These are phyloP conservation scores for Deilephila porcellus DNA, from an alignment of 2,888 invertebrate species.

Conservation along the genomic window DNA sequence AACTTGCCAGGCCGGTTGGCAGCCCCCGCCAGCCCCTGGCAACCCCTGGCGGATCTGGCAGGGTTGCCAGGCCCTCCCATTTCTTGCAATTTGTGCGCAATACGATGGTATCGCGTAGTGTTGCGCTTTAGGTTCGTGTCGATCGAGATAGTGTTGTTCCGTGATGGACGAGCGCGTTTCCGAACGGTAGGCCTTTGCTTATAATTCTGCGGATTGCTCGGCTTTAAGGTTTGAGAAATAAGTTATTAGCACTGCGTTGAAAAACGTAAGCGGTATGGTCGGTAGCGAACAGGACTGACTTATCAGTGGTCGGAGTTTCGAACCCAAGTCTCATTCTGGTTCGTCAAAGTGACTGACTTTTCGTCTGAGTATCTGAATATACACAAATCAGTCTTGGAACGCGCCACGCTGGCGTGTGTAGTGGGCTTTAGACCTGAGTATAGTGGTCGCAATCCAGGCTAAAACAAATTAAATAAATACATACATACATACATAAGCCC, in stretches of 20 bases:
- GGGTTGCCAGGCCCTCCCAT: background rate
- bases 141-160: conserved; percentile 30
- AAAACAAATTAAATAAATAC: no score
- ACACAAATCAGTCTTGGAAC: no score
- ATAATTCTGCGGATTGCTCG: conserved; percentile 14
- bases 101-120: conserved; percentile 37
- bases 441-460: no score
- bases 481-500: no score
- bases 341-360: no score
- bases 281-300: no score
- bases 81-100: conserved; percentile 39
- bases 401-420: no score
- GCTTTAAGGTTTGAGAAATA: background rate
- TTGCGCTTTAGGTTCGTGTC: conserved; percentile 32
- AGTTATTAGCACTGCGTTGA: background rate
- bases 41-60: background rate
- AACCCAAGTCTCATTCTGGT: no score
- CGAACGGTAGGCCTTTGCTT: conserved; percentile 21
- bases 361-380: no score
- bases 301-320: no score
- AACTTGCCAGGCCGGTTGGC: conserved; percentile 19
- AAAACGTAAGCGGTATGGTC: no score
- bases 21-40: conserved; percentile 9
- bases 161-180: conserved; percentile 29
- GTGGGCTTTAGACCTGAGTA: no score